Base-by-base conservation (phyloP, 2,113 vertebrate genomes). In the Prinia subflava region DNA sequence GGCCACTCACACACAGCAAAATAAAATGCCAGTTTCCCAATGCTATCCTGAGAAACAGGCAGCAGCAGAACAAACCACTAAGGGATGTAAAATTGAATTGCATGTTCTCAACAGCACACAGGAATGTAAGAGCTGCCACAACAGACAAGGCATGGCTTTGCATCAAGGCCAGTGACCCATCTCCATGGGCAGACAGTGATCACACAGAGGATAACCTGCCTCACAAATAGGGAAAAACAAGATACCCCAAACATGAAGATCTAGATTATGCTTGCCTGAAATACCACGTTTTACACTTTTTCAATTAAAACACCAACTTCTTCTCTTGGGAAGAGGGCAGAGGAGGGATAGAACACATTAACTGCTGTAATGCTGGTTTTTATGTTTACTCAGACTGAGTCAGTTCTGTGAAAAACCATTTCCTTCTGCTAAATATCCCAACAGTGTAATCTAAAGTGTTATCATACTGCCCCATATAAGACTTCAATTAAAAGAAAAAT, bases 341-440 rank as follows among this genome's bases (percentile, higher is more conserved):
- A 73, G 63, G 63, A 92, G 55, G 64, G 47, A 67, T 11, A 87
- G 60, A 90, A 85, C 76, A 59, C 88, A 81, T 60, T 83, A 94
- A 87, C 64, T 75, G 82, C 50, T 78, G 25, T 68, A 93, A 94
- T n/a, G 22, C 33, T 86, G 60, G 2, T 2, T 77, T 94, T 91
- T 74, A 69, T 71, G 76, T 83, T 89, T 86, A 84, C 17, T 83
- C 33, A 90, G 76, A 60, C 39, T 33, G 87, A 94, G 85, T 92
- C 89, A 83, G 39, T 67, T 87, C 57, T 68, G 57, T 71, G 47
- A 70, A 90, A 80, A 89, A 87, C 10, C 0, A 1, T 82, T 87
- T 92, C 90, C 73, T 95, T 75, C 76, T 89, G 71, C 68, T 90
- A 92, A 75, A 69, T 69, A 75, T 67, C 94, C 73, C 69, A 75